Evolutionary conservation across 2,888 invertebrate species (phyloP).

Genomic region (Rosalia funebris): DNA sequence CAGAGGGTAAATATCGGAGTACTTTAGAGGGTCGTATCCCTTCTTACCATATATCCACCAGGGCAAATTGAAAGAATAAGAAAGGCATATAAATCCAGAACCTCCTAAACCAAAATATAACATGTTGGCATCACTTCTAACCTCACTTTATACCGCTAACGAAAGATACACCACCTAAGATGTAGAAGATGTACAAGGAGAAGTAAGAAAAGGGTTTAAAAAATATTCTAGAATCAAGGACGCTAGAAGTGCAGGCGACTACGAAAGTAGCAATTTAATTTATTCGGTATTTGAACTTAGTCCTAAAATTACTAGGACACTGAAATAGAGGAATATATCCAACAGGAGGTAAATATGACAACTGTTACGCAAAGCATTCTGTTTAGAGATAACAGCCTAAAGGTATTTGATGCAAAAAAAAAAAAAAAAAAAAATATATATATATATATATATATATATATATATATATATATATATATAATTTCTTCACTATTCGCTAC

Average conservation of each 20-base stretch:
- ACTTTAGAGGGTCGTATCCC: conserved; percentile 53
- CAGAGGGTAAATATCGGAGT: conserved; percentile 24
- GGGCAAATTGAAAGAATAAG: too few species aligned
- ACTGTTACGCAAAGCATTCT: conserved; percentile 89
- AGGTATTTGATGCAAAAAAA: too few species aligned
- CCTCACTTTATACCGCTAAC: conserved; percentile 54
- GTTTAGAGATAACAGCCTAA: too few species aligned
- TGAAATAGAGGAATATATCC: conserved; percentile 68
- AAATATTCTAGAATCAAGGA: conserved; percentile 51
- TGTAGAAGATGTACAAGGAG: conserved; percentile 43
- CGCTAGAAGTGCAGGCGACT: conserved; percentile 64
- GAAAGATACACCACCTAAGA: conserved; percentile 56
- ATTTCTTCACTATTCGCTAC: too few species aligned
- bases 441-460: too few species aligned
- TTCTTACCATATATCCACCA: conserved; percentile 56
- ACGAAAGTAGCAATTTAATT: conserved; percentile 75
- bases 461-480: too few species aligned
- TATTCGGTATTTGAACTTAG: conserved; percentile 84
- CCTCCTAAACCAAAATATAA: conserved; percentile 51
- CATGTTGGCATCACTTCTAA: conserved; percentile 49
- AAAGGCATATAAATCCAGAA: conserved; percentile 40
- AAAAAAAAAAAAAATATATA: too few species aligned
- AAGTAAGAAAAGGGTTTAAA: conserved; percentile 50
- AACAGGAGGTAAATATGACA: conserved; percentile 78
- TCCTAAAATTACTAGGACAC: conserved; percentile 72